Evolutionary conservation across 2,888 invertebrate species (phyloP).

Genomic region (Agrochola litura): DNA sequence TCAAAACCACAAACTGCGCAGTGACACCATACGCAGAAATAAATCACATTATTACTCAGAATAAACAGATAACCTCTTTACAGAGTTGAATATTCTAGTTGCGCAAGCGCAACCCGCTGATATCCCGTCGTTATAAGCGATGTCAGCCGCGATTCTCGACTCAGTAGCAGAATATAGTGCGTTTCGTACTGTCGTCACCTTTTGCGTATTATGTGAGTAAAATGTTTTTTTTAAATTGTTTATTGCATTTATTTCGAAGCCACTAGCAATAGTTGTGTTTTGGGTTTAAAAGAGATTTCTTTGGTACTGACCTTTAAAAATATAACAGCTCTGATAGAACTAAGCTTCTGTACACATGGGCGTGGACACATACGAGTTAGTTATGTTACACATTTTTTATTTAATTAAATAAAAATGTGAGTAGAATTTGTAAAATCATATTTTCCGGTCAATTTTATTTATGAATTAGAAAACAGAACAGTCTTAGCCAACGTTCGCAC

Average conservation of each 20-base stretch:
- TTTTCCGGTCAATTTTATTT: background rate
- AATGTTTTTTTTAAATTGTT: background rate
- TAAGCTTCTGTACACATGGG: background rate
- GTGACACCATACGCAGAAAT: background rate
- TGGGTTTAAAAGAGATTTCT: background rate
- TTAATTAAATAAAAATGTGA: background rate
- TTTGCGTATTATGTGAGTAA: slow-evolving; percentile 32
- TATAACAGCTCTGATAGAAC: background rate
- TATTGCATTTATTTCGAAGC: slow-evolving; percentile 8
- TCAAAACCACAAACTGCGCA: background rate
- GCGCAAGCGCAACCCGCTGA: slow-evolving; percentile 12
- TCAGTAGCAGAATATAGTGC: slow-evolving; percentile 13
- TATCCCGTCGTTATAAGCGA: slow-evolving; percentile 35
- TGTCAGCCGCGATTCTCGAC: background rate
- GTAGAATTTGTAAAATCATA: background rate
- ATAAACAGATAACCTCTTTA: slow-evolving; percentile 34
- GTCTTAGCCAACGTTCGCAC: no score
- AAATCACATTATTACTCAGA: slow-evolving; percentile 6
- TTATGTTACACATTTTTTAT: background rate
- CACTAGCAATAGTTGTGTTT: slow-evolving; percentile 7
- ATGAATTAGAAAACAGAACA: background rate
- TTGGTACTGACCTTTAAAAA: background rate
- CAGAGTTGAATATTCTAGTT: slow-evolving; percentile 8
- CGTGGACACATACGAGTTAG: no score
- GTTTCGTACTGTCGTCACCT: background rate